Evolutionary conservation across 2,888 invertebrate genomes (phyloP), one percentile per base, ranked within the genome.

Genomic region (Frankliniella intonsa): DNA sequence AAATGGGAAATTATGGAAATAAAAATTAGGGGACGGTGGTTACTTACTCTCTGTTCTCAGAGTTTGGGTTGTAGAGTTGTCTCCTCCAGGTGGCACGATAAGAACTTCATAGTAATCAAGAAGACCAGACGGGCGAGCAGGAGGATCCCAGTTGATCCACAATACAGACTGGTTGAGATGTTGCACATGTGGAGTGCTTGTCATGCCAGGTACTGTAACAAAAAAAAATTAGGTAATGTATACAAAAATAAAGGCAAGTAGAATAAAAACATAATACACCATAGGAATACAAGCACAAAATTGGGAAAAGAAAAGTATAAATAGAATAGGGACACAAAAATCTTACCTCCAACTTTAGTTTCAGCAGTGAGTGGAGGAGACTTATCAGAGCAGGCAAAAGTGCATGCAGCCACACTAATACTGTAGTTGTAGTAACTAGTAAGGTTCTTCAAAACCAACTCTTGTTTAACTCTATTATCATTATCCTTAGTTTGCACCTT

Each of bases 341-440:
- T n/a, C 50, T 92, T 91, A 83, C 89, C 86, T 80, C 94, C 94
- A 84, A 94, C 91, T 83, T 90, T 88, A 0, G 94, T 94, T 50
- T 89, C 88, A 0, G 91, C 88, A 84, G 88, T 87, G 79, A 92
- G 88, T 0, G 89, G 88, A 84, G 89, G 88, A 81, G 91, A 90
- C 14, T 88, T 87, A 50, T 89, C 87, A 3, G 95, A 95, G 86
- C 93, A 94, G 76, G 89, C 87, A 0, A 90, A 88, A 0, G 94
- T 96, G 85, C 93, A 94, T 0, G 96, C 96, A 80, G 90, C 88
- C 0, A 96, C 90, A 82, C 90, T 90, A 38, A 95, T 90, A 81
- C 90, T 91, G 87, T 96, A 96, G 83, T 91, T 90, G 0, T 91
- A 90, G 85, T 91, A 94, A 82, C 92, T 91, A 69, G 88, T 87